Evolutionary conservation across 2,113 vertebrate genomes (phyloP).

Genomic region (Phaethon lepturus): DNA sequence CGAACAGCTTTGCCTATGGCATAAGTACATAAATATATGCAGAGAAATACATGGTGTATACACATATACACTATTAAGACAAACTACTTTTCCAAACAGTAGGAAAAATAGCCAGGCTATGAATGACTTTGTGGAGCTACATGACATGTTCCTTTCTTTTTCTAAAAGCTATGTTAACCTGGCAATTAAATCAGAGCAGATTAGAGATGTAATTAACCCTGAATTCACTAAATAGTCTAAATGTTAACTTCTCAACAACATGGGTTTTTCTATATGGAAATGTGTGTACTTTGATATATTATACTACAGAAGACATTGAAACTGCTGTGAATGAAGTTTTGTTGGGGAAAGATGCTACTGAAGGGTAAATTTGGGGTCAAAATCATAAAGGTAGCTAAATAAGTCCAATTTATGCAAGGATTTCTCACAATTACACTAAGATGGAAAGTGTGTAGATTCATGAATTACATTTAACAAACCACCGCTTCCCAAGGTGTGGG

Average conservation of each 20-base stretch:
- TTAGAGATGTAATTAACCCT: not conserved
- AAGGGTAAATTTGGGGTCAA: not conserved
- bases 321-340: not conserved
- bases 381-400: not conserved
- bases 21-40: not conserved
- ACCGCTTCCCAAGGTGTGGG: not conserved
- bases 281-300: not conserved
- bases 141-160: not conserved
- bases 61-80: fast-evolving
- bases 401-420: not conserved
- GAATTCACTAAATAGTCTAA: not conserved
- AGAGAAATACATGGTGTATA: not conserved
- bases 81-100: not conserved
- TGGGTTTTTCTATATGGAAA: not conserved
- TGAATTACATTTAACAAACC: not conserved
- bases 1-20: not conserved
- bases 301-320: not conserved
- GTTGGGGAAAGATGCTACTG: not conserved
- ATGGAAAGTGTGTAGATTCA: not conserved
- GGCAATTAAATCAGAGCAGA: not conserved
- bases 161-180: not conserved
- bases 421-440: not conserved
- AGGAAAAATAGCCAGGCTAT: not conserved
- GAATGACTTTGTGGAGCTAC: not conserved
- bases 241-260: not conserved